Evolutionary conservation across 2,888 invertebrate species (phyloP), one percentile per base, ranked within the genome.

Genomic region (Troilus luridus): DNA sequence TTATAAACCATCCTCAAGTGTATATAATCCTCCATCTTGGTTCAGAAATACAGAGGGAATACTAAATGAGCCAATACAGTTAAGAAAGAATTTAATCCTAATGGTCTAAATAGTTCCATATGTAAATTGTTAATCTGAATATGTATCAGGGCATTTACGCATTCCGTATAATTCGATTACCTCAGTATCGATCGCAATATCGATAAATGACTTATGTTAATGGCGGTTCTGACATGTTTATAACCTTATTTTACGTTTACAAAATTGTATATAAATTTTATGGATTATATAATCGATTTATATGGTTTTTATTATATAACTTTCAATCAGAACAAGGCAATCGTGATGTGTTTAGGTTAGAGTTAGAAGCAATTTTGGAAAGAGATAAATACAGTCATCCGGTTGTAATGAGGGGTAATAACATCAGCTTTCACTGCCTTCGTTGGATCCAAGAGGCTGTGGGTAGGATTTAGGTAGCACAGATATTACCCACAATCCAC

Each of bases 111-210:
- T 77, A 77, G 72, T 77, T 77, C 27, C 72, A 77, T 77, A 77
- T 77, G 72, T 17, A 77, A 77, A 77, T 77, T 24, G 27, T 77
- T 77, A 41, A 77, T 77, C 27, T 77, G 72, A 77, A 77, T 77
- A 77, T 77, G 72, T 77, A 77, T 77, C 41, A 77, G 72, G 41
- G 8, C 72, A 41, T 77, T 77, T 77, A 77, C 27, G 41, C 72
- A 27, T 77, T 41, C 72, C 72, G 41, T 77, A 67, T 77, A 77
- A 77, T 77, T 77, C 72, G 72, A 77, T 77, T 77, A 77, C 72
- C 72, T 77, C 72, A 41, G 72, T 41, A 41, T 41, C 27, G 72
- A 77, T 77, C 41, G 27, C 27, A 77, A 77, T 41, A 77, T 77
- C 72, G 41, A 77, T 77, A 41, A 14, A 77, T 72, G 19, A 17